Evolutionary conservation across 2,888 invertebrate genomes (phyloP), one percentile per base, ranked within the genome.

Genomic region (Autographa pulchrina): DNA sequence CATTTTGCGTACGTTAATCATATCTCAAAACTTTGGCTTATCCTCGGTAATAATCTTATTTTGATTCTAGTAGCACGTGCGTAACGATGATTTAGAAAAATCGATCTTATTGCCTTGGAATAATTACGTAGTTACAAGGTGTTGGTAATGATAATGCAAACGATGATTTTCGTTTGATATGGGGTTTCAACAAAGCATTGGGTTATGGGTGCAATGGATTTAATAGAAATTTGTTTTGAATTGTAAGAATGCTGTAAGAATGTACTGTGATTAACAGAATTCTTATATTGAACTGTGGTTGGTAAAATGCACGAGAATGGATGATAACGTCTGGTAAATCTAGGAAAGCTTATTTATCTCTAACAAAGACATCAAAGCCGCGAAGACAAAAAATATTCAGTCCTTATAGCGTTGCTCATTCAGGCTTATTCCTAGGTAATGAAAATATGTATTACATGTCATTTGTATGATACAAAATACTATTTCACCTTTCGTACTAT

Each of bases 401-500:
- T n/a, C n/a, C n/a, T n/a, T n/a, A n/a, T n/a, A n/a, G n/a, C n/a
- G n/a, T n/a, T n/a, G n/a, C n/a, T n/a, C n/a, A n/a, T n/a, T n/a
- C n/a, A n/a, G n/a, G n/a, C n/a, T n/a, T 43, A 41, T 41, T 63
- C 58, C 52, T 75, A 56, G 65, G 75, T 18, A n/a, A 18, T 18
- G 13, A 67, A 65, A 62, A 65, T 5, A 35, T 11, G 2, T 11
- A 2, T 8, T 13, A 62, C 20, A 60, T 20, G 18, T 41, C 35
- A 35, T 56, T 59, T 63, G 56, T 65, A 80, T 65, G 60, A 62
- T 18, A 31, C 13, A n/a, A 43, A n/a, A 16, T 52, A 68, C 72
- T 62, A 75, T 65, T 41, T 41, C 52, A 70, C 56, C 68, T 58
- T 70, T 70, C 58, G 14, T 18, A 18, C 62, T 60, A 18, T 68